Evolutionary conservation across 2,113 vertebrate genomes (phyloP).

Genomic region (Lutjanus erythropterus): DNA sequence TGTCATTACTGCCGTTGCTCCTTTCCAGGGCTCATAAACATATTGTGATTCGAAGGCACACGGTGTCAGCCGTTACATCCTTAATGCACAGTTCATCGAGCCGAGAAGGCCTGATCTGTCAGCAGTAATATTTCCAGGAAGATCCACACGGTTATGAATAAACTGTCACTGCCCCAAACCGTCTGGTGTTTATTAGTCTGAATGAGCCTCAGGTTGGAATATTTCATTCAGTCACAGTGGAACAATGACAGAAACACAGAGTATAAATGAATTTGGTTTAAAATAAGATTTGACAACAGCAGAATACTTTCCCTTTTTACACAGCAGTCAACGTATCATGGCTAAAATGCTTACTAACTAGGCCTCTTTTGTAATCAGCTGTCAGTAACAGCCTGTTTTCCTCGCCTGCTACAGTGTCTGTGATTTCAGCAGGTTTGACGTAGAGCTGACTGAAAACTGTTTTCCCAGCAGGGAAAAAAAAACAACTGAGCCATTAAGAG

Average conservation of each 20-base stretch:
- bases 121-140: neutral
- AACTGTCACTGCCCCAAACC: neutral
- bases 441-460: neutral
- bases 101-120: neutral
- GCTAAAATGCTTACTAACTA: neutral
- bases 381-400: neutral
- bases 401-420: neutral
- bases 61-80: neutral
- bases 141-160: neutral
- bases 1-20: neutral
- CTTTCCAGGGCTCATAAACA: slow-evolving; percentile 14
- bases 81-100: neutral
- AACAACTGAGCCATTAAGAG: neutral
- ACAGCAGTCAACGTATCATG: too few relatives aligned
- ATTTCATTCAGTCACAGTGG: neutral
- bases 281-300: neutral
- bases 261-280: neutral
- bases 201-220: slow-evolving; percentile 11
- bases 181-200: neutral
- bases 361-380: neutral
- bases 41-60: neutral
- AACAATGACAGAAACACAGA: neutral
- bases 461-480: neutral
- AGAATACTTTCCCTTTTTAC: neutral
- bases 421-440: neutral